Evolutionary conservation across 92 coral and sea anemone species (phyloP), one percentile per base, ranked within the genome.

Genomic region (Zoanthus solanderi): DNA sequence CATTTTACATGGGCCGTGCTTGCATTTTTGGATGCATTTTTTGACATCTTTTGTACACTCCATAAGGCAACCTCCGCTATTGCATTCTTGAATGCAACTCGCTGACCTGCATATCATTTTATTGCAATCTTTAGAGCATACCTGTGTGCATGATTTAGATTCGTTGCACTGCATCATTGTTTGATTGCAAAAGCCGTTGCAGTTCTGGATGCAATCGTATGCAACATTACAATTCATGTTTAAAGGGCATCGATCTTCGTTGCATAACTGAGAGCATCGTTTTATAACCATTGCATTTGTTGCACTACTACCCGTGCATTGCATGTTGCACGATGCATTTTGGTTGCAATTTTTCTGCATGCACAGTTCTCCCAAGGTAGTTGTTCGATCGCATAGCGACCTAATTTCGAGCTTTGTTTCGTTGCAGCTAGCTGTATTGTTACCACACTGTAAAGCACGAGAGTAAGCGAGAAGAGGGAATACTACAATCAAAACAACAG

Each of bases 251-350:
- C 45, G 42, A 6, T 16, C 7, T 46, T 53, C 63, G 71, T 57
- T 29, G 23, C 85, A 81, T 0, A 61, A 81, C 61, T 81, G 85
- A 37, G 47, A 65, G 13, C 85, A 81, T 9, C 75, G 85, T 44
- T 81, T 67, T 0, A 63, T 71, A 46, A 46, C 66, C 60, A 46
- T n/a, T 37, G 75, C 3, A 12, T 0, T 60, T 23, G 12, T 5
- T 0, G 85, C 85, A 28, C 85, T 81, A 44, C 23, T 30, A 32
- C 45, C 46, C 0, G 63, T 66, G 85, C 85, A 81, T 17, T 66
- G 57, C 85, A 81, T 81, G 61, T 81, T 65, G 76, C 85, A 81
- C 7, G 75, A n/a, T n/a, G 63, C n/a, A 67, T 81, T 81, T 18
- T 30, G 61, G 65, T 68, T 28, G 45, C 85, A 81, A 10, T 71